A percentile compares a stretch with the other conserved stretches of the same genome.
phyloP scores from a whole-genome alignment of 2,888 invertebrate species.

The Stramonita haemastoma region DNA sequence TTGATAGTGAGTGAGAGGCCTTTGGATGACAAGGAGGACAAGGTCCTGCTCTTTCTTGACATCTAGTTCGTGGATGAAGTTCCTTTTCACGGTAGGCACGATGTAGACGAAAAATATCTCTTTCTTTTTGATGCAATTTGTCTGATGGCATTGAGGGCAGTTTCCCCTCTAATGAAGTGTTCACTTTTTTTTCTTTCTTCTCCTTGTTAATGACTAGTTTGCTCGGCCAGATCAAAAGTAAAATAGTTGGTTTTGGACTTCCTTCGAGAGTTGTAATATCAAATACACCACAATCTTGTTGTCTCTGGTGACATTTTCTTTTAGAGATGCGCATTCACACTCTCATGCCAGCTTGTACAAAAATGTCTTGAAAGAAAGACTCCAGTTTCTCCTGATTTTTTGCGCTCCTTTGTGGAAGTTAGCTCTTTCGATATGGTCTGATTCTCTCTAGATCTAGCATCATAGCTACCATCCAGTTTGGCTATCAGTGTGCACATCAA shows the following conservation, averaged over 20 bases:
- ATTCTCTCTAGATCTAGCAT: no score
- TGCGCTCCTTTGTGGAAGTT: no score
- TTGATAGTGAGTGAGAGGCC: no score
- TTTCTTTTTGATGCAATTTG: background rate
- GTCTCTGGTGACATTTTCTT: background rate
- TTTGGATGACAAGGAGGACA: no score
- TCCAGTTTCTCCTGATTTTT: no score
- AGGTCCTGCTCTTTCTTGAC: background rate
- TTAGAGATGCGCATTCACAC: background rate
- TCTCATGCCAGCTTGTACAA: background rate
- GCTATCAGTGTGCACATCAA: no score
- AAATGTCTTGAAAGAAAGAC: no score
- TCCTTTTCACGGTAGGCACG: background rate
- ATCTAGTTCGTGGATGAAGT: background rate
- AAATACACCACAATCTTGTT: background rate
- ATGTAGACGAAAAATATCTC: background rate
- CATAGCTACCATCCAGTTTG: no score
- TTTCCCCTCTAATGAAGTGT: background rate
- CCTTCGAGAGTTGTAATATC: background rate
- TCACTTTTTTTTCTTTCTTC: background rate
- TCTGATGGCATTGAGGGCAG: background rate
- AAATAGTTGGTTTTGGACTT: background rate
- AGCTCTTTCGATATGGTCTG: no score
- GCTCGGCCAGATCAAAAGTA: background rate
- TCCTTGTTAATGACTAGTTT: background rate